Conservation (phyloP, 2,888 invertebrate species). For the Onchidella celtica region DNA sequence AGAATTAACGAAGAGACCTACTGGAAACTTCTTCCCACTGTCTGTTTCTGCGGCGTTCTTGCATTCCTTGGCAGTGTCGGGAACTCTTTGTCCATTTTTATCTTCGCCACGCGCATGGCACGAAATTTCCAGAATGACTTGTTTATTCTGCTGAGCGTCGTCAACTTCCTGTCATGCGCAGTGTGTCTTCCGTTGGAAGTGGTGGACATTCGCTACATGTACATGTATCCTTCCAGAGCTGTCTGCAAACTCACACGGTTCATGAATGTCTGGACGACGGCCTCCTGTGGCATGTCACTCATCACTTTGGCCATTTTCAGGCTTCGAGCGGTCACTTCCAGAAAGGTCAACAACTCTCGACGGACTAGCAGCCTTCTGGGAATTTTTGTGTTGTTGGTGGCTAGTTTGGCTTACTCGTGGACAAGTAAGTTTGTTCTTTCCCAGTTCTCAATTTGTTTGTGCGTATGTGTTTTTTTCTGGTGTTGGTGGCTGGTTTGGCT, state of each 20-base stretch:
- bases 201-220: constrained; percentile 10
- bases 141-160: constrained; percentile 16
- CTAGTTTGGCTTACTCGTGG: not conserved
- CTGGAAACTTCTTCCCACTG: constrained; percentile 12
- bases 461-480: too few relatives aligned
- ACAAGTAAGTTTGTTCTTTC: constrained; percentile 26
- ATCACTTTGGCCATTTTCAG: not conserved
- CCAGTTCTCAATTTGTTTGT: too few relatives aligned
- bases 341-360: not conserved
- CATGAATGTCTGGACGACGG: constrained; percentile 9
- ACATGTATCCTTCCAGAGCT: not conserved
- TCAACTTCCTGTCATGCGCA: constrained; percentile 26
- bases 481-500: too few relatives aligned
- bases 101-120: constrained; percentile 24
- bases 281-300: not conserved
- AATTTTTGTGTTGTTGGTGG: not conserved
- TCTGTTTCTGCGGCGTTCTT: constrained; percentile 5
- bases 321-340: constrained; percentile 4
- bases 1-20: not conserved
- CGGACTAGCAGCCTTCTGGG: not conserved
- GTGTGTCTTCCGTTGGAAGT: constrained; percentile 23
- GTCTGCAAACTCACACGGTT: constrained; percentile 20
- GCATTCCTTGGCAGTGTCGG: constrained; percentile 6
- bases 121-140: constrained; percentile 25
- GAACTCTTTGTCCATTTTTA: constrained; percentile 21